Percentiles rank a stretch among this genome's conserved stretches.
These are phyloP conservation scores for Clistopyga incitator DNA, from an alignment of 2,888 invertebrate genomes.

Conservation along the genomic window DNA sequence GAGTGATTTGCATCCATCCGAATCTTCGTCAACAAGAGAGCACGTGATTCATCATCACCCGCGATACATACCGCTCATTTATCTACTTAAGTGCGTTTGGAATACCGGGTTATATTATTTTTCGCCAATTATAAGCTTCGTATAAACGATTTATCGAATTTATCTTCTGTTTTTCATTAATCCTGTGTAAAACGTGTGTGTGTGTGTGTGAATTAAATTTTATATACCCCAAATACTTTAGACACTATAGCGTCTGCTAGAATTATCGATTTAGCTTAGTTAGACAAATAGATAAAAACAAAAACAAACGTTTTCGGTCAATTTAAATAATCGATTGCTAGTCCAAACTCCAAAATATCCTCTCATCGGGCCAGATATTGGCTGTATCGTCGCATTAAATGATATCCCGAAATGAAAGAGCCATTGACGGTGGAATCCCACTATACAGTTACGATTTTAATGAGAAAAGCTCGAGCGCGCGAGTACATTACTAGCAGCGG, in stretches of 20 bases:
- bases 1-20: constrained; percentile 13
- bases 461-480: constrained; percentile 57
- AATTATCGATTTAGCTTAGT: too few relatives aligned
- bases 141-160: not conserved
- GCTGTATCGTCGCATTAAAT: constrained; percentile 2
- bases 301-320: too few relatives aligned
- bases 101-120: too few relatives aligned
- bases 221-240: too few relatives aligned
- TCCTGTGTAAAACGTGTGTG: not conserved
- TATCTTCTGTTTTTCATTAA: not conserved
- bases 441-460: constrained; percentile 60
- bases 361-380: not conserved
- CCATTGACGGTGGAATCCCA: constrained; percentile 10
- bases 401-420: constrained; percentile 13
- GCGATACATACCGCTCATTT: constrained; percentile 4
- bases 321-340: not conserved
- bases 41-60: not conserved
- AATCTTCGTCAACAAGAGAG: not conserved
- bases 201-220: too few relatives aligned
- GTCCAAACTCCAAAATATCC: not conserved
- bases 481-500: constrained; percentile 35
- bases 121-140: not conserved
- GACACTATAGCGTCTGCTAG: too few relatives aligned
- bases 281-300: too few relatives aligned
- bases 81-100: not conserved